Base-by-base conservation (phyloP, 23 tunicate genomes). In the Aplidium turbinatum region DNA sequence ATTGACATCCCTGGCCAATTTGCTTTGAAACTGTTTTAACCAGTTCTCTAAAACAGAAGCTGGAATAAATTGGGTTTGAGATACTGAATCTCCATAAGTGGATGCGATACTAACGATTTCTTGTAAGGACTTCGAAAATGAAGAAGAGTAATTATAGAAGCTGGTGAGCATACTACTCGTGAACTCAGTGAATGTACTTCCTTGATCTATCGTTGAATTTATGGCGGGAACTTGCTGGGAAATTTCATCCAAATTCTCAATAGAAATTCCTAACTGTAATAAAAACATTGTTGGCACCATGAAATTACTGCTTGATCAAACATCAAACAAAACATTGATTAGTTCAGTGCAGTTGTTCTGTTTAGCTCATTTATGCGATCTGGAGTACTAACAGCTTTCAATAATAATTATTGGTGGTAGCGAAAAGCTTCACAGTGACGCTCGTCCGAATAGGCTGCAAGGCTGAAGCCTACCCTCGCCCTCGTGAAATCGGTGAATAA, bases 111-210 rank as follows among this genome's bases (percentile, higher is more conserved):
- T 35, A 23, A 54, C 75, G 34, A 89, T 82, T 29, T 87, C 75
- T 42, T 77, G 75, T 5, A 45, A 22, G 35, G 88, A 63, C 22
- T 38, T 58, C 0, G 96, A 48, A 39, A 89, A 89, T 0, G 88
- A 82, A 11, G 96, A 76, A 0, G 88, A 63, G 38, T 53, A 89
- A 56, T 89, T 89, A 60, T 77, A 89, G 42, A 89, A 78, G n/a
- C 74, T 82, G 19, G 34, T 38, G 6, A 72, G 52, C 96, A 89
- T 89, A 24, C 60, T 69, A 47, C 33, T 67, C 0, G 84, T 36
- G 30, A 89, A 89, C 61, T 89, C 84, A 23, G 30, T 51, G 57
- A 82, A 76, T 58, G 88, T 76, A 21, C 58, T 33, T 16, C 36
- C 79, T 7, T 67, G 63, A 0, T 76, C 72, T 5, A 29, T 26